Conservation (phyloP, 2,113 vertebrate species). For the Solea solea region DNA sequence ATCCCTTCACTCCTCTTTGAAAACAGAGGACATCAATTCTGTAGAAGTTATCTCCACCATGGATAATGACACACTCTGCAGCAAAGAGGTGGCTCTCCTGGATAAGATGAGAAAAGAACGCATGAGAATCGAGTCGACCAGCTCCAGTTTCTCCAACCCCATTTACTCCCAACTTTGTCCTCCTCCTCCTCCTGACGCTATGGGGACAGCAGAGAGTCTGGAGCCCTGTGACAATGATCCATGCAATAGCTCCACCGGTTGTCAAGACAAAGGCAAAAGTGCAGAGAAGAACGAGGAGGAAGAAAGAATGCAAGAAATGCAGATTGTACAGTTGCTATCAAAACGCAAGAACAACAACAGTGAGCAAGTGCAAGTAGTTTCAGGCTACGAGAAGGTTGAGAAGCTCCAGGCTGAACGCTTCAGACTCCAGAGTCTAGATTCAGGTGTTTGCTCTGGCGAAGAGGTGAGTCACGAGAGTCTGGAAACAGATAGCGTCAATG, state of each 20-base stretch:
- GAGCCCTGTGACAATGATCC: constrained; percentile 40
- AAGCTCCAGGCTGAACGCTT: constrained; percentile 4
- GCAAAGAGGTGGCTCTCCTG: not conserved
- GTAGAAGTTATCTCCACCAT: constrained; percentile 45
- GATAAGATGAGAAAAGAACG: not conserved
- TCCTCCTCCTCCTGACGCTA: constrained; percentile 1
- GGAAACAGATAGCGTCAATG: constrained; percentile 36
- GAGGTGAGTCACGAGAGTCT: constrained; percentile 66
- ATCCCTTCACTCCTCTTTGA: constrained; percentile 22
- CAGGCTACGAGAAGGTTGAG: constrained; percentile 63
- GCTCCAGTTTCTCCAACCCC: constrained; percentile 69
- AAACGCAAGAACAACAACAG: not conserved
- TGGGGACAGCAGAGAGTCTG: constrained; percentile 26
- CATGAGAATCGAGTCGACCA: not conserved
- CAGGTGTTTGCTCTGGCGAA: constrained; percentile 57
- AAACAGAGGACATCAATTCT: constrained; percentile 24
- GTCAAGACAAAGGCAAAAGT: not conserved
- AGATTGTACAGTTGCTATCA: constrained; percentile 14
- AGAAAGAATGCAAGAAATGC: not conserved
- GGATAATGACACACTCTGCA: not conserved
- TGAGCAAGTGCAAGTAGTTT: constrained; percentile 19
- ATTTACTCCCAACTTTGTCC: constrained; percentile 58
- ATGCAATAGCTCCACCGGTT: constrained; percentile 45
- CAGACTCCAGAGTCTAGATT: constrained; percentile 68
- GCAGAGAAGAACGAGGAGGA: not conserved